A percentile compares a stretch with the other conserved stretches of the same genome.
phyloP scores from a whole-genome alignment of 92 coral and sea anemone species.

The Ricordea florida region DNA sequence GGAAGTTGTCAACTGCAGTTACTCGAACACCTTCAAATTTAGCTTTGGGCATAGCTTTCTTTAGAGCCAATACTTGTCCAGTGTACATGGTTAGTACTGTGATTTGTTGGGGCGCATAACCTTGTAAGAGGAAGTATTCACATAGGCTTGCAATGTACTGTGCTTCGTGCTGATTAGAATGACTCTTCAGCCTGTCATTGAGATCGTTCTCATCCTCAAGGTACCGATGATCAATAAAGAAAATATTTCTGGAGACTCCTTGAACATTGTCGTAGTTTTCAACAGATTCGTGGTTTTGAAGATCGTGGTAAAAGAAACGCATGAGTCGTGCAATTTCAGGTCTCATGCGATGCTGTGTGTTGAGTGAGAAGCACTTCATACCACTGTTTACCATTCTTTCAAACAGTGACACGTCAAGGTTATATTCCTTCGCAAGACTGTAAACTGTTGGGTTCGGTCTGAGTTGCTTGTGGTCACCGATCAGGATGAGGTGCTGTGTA shows the following conservation, averaged over 20 bases:
- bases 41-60: conserved; percentile 66
- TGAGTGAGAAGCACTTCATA: conserved; percentile 68
- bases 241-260: conserved; percentile 69
- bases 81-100: conserved; percentile 91
- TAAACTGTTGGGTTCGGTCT: conserved; percentile 88
- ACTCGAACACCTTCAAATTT: conserved; percentile 82
- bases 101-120: conserved; percentile 67
- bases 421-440: conserved; percentile 65
- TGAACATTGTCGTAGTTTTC: conserved; percentile 36
- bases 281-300: conserved; percentile 70
- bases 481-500: conserved; percentile 80
- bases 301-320: conserved; percentile 70
- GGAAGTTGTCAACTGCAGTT: conserved; percentile 91
- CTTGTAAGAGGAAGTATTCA: conserved; percentile 79
- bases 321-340: conserved; percentile 81
- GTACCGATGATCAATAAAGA: conserved; percentile 68
- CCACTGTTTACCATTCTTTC: conserved; percentile 91
- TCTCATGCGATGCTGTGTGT: conserved; percentile 91
- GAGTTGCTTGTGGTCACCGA: conserved; percentile 93
- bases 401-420: conserved; percentile 80
- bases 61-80: conserved; percentile 77
- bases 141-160: conserved; percentile 81
- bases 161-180: conserved; percentile 87
- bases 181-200: conserved; percentile 69
- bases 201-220: conserved; percentile 73